Base-by-base conservation (phyloP, 2,797 vertebrate species). In the Chaenodraco wilsoni region DNA sequence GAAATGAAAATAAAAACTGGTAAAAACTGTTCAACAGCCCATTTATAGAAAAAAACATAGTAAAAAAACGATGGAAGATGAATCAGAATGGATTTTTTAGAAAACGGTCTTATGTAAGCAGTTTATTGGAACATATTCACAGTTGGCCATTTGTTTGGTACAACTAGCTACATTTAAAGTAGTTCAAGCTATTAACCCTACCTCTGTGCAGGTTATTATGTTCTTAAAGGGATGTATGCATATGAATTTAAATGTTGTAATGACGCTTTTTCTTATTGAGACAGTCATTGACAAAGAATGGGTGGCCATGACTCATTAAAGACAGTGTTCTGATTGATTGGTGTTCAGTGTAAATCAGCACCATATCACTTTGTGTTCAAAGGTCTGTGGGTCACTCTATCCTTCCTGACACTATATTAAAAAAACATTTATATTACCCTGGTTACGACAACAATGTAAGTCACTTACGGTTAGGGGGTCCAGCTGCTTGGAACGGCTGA, bases 381-480 rank as follows among this genome's bases (percentile, higher is more conserved):
- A 21, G 46, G 13, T 5, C 5, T 61, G 13, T 27, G 14, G 17
- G 8, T 65, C 10, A 40, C n/a, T 11, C 23, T 60, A 50, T 49
- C 69, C 12, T 58, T 31, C 59, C 46, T 19, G 51, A 13, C 40
- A 1, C 33, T 6, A 2, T 33, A 49, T 40, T 10, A 41, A 4
- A 59, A 13, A 49, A 45, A 8, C n/a, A 49, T 12, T 21, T n/a
- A 37, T 8, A 45, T 27, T 27, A 40, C 16, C 7, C 21, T n/a
- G 0, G 72, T 61, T 37, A 31, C 0, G 50, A 57, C 13, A 44
- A 43, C 37, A 37, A 52, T 10, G 1, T 3, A 46, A 9, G 49
- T 23, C 58, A 94, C 97, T 97, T 87, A 99, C 98, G 89, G 74
- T 96, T 98, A 46, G 98, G 98, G 56, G 98, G 98, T 81, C 98